Base-by-base conservation (phyloP, 2,797 vertebrate species). In the Crocidura indochinensis region DNA sequence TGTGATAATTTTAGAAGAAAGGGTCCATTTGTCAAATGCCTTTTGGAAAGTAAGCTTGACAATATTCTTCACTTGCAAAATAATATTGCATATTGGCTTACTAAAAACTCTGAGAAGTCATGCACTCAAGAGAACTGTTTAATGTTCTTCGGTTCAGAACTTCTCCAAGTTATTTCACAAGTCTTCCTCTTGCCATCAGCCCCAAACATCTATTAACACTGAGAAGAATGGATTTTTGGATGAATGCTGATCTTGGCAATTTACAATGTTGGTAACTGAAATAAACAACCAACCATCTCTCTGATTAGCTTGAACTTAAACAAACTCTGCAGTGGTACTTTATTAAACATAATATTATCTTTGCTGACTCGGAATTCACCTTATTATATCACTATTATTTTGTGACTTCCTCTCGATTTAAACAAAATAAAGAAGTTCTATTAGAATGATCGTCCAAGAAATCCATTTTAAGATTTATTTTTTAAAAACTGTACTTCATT, bases 1-100 rank as follows among this genome's bases (percentile, higher is more conserved):
- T 86, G 46, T 53, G 29, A 87, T 91, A 88, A 29, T 72, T 1
- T 81, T 80, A 86, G 89, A 62, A 87, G 77, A 86, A 92, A 68
- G 46, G 31, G 51, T 95, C 65, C 74, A 91, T 91, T 95, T 95
- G 60, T 93, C 90, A 92, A 86, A 51, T 81, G 84, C 60, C 49
- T 88, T 20, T 68, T 91, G 80, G 49, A 81, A 90, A 90, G 92
- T 38, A 87, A 17, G 62, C 49, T 20, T 19, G 6, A 77, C 8
- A 80, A 19, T 82, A 19, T 56, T 60, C 38, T 71, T 78, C 26
- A 17, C 44, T 85, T 31, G 26, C 26, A 82, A 47, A 76, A 8
- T 29, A 19, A 76, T 26, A 6, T 4, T 81, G 14, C 46, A 27
- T 56, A 29, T 78, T 76, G 60, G 3, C 27, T 0, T 94, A 38